Evolutionary conservation across 2,797 vertebrate species (phyloP), one percentile per base, ranked within the genome.

Genomic region (Epinephelus malabaricus): DNA sequence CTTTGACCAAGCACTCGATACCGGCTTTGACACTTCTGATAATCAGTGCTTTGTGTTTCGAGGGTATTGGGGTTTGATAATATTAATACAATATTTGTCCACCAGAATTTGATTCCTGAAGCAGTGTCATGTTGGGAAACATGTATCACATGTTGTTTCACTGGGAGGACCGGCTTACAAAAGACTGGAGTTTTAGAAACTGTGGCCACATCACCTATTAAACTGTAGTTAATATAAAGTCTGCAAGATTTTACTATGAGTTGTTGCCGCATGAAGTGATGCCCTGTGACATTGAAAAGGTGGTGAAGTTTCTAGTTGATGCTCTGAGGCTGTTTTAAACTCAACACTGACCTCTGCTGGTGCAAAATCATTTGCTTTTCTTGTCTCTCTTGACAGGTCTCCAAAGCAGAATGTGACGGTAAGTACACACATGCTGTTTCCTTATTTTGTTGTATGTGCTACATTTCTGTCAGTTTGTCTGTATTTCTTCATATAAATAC

Each of bases 331-430:
- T 40, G 15, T 81, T 72, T 21, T 15, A 59, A 80, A 83, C 38
- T 19, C 67, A 82, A 62, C 73, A 19, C 87, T 92, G 92, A 71
- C 89, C 84, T 88, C 91, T 94, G 45, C 66, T 91, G 92, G 83
- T 77, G 15, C 0, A 69, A 50, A 5, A 0, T 47, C 0, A 67
- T 53, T 69, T 13, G 83, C 51, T 60, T 40, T 68, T 9, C 30
- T 73, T 69, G 14, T 73, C 45, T 86, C 46, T 87, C 23, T 77
- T 51, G 63, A 19, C 84, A 94, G 94, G 60, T 46, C 55, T 7
- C 80, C 7, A 23, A n/a, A 27, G 54, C 64, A 66, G 0, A 50
- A 11, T 50, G 1, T 50, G 0, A 0, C 21, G 0, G 92, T 93
- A 76, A 90, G 90, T 84, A 79, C 15, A 25, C 14, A 0, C 1